A percentile compares a stretch with the other conserved stretches of the same genome.
Conservation (phyloP, 2,797 vertebrate genomes). For the Morus bassanus region DNA sequence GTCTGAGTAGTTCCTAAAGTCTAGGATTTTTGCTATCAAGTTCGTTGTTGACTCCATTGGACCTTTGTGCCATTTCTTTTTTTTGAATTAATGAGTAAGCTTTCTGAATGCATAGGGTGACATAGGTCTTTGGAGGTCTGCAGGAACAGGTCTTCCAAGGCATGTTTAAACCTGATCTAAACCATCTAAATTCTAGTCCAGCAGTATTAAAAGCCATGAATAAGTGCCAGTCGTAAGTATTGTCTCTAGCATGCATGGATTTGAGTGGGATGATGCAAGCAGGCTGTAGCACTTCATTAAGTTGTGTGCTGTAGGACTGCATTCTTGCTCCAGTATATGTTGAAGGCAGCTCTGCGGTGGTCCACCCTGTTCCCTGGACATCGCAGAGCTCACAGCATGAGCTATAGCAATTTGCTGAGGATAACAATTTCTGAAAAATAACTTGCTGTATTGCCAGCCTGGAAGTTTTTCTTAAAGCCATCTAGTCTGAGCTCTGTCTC, state of each 20-base stretch:
- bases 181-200: neutral
- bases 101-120: neutral
- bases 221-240: fast-evolving
- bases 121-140: neutral
- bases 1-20: neutral
- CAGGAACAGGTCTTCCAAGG: neutral
- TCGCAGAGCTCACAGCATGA: neutral
- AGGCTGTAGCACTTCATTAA: neutral
- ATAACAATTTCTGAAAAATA: neutral
- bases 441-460: neutral
- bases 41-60: neutral
- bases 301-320: neutral
- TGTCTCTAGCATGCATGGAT: neutral
- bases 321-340: neutral
- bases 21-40: neutral
- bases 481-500: neutral
- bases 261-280: neutral
- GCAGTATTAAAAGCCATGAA: neutral
- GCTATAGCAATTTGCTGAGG: neutral
- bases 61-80: neutral
- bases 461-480: neutral
- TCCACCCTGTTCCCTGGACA: neutral
- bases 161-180: neutral
- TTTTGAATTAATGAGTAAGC: neutral
- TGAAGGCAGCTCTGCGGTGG: neutral